phyloP scores from a whole-genome alignment of 2,888 invertebrate species.

The Thysanoteuthis rhombus region DNA sequence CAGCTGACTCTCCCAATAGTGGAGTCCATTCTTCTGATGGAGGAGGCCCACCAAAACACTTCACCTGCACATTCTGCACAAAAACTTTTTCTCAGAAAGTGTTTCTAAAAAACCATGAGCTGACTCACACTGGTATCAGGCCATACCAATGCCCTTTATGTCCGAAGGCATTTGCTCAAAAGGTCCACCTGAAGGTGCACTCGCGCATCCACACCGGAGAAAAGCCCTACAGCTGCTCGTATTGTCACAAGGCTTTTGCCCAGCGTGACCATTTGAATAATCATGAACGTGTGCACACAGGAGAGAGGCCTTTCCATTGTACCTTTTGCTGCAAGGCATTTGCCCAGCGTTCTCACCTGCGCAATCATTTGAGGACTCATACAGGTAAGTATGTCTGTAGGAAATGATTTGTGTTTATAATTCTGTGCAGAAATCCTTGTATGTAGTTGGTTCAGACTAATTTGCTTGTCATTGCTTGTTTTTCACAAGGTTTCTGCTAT shows the following conservation, averaged over 20 bases:
- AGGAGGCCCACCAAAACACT: conserved; percentile 20
- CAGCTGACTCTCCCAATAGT: not conserved
- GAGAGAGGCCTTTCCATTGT: conserved; percentile 21
- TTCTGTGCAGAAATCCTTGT: too few relatives aligned
- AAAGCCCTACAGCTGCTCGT: conserved; percentile 20
- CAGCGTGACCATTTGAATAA: conserved; percentile 24
- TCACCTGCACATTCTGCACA: conserved; percentile 21
- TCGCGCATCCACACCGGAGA: conserved; percentile 19
- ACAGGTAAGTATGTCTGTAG: not conserved
- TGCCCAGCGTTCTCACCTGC: conserved; percentile 22
- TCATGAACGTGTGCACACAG: conserved; percentile 22
- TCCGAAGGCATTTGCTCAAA: conserved; percentile 25
- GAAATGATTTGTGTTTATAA: not conserved
- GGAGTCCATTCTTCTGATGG: not conserved
- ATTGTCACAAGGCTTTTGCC: conserved; percentile 15
- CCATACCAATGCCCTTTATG: conserved; percentile 19
- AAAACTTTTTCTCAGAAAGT: conserved; percentile 16
- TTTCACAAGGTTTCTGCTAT: too few relatives aligned
- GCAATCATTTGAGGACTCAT: conserved; percentile 25
- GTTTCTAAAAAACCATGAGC: conserved; percentile 15
- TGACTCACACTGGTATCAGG: conserved; percentile 24
- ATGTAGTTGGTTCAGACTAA: too few relatives aligned
- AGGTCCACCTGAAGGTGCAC: conserved; percentile 29
- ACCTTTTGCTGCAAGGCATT: conserved; percentile 24
- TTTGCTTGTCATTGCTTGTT: too few relatives aligned